These are phyloP conservation scores for Eupristina koningsbergeri DNA, from an alignment of 1,140 invertebrate genomes.

Conservation along the genomic window DNA sequence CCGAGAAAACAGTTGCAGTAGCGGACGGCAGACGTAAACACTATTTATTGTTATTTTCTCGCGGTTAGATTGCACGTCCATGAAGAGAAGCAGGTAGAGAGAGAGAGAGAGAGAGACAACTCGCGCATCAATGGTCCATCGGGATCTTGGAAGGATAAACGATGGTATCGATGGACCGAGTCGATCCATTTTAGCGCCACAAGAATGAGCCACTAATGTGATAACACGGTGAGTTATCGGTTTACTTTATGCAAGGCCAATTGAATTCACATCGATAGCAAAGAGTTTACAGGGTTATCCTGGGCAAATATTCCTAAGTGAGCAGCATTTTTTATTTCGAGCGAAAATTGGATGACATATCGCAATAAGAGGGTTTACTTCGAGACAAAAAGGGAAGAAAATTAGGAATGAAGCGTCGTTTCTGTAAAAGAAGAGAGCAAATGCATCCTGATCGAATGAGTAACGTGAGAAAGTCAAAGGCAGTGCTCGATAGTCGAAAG, in stretches of 20 bases:
- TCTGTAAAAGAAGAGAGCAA: not conserved
- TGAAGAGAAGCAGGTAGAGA: too few species aligned
- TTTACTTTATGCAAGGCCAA: not conserved
- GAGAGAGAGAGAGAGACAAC: too few species aligned
- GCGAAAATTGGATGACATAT: too few species aligned
- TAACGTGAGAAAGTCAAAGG: constrained; percentile 2
- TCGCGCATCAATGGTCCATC: constrained; percentile 33
- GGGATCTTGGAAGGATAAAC: too few species aligned
- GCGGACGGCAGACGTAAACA: not conserved
- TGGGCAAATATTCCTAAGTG: too few species aligned
- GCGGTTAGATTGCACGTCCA: too few species aligned
- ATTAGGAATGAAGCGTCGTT: not conserved
- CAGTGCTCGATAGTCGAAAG: not conserved
- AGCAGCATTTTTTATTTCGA: too few species aligned
- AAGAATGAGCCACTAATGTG: not conserved
- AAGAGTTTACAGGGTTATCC: too few species aligned
- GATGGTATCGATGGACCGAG: too few species aligned
- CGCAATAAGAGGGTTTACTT: too few species aligned
- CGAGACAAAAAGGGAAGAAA: constrained; percentile 23
- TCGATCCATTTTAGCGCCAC: too few species aligned
- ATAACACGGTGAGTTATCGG: not conserved
- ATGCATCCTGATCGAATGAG: not conserved
- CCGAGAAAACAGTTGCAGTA: not conserved
- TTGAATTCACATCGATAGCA: not conserved
- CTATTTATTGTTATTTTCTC: constrained; percentile 29